These are phyloP conservation scores for Peromyscus aztecus DNA, from an alignment of 2,797 vertebrate species.

Conservation along the genomic window DNA sequence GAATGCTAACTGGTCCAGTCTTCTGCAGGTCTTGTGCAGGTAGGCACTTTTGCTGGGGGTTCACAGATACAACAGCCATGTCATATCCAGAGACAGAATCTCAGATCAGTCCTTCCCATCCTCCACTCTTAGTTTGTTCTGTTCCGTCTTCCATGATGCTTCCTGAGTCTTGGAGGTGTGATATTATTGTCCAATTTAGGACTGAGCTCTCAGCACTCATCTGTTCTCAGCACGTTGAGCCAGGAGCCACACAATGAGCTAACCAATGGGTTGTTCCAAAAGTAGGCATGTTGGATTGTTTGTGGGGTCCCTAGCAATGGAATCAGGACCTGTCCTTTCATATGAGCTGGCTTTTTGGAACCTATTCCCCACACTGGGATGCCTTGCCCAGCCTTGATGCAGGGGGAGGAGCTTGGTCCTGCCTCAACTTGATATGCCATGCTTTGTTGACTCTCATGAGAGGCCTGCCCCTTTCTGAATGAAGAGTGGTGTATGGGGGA, in stretches of 20 bases:
- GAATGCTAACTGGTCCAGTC: background rate
- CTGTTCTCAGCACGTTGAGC: background rate
- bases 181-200: background rate
- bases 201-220: background rate
- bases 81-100: background rate
- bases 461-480: too few relatives aligned
- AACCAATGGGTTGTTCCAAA: background rate
- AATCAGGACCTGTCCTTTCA: too few relatives aligned
- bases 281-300: background rate
- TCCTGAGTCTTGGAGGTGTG: background rate
- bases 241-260: background rate
- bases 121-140: background rate
- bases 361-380: too few relatives aligned
- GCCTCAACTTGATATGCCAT: too few relatives aligned
- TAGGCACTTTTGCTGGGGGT: background rate
- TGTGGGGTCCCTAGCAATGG: too few relatives aligned
- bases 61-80: background rate
- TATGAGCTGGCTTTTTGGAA: too few relatives aligned
- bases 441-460: too few relatives aligned
- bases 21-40: background rate
- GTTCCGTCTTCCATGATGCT: background rate
- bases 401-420: too few relatives aligned
- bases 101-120: background rate
- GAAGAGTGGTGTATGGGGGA: too few relatives aligned
- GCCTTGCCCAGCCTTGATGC: too few relatives aligned